Conservation (phyloP, 2,888 invertebrate species). For the Mantis religiosa region DNA sequence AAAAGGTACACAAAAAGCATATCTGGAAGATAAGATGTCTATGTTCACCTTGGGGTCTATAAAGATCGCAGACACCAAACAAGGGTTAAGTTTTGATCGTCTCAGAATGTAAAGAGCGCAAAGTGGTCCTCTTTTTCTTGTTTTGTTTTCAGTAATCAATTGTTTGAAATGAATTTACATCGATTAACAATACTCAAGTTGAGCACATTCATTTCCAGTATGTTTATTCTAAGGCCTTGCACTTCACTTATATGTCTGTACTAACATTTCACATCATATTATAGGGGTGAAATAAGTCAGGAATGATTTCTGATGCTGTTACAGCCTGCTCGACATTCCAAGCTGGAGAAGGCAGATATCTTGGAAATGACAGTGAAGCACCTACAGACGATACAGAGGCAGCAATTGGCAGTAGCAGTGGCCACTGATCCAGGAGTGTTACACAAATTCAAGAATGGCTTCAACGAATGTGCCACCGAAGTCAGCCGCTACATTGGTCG, state of each 20-base stretch:
- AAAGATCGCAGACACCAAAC: too few species aligned
- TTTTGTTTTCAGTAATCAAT: too few species aligned
- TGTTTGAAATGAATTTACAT: too few species aligned
- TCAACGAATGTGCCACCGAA: constrained; percentile 84
- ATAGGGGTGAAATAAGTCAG: constrained; percentile 42
- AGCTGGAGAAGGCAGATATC: constrained; percentile 94
- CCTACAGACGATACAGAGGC: constrained; percentile 81
- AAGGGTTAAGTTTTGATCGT: too few species aligned
- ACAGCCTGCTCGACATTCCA: constrained; percentile 88
- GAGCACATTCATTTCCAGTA: too few species aligned
- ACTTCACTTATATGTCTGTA: neutral
- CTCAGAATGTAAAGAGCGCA: too few species aligned
- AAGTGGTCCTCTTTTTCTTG: too few species aligned
- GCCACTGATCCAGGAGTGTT: constrained; percentile 80
- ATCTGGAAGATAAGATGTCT: too few species aligned
- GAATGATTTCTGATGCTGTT: constrained; percentile 32
- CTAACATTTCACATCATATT: neutral
- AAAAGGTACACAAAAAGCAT: too few species aligned
- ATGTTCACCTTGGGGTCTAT: too few species aligned
- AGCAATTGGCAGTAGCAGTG: constrained; percentile 77
- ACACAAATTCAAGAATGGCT: constrained; percentile 81
- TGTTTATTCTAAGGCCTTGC: too few species aligned
- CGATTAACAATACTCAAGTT: too few species aligned
- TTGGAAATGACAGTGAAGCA: constrained; percentile 93
- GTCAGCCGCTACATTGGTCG: constrained; percentile 60